Conservation (phyloP, 2,113 vertebrate species). For the Shinisaurus crocodilurus region DNA sequence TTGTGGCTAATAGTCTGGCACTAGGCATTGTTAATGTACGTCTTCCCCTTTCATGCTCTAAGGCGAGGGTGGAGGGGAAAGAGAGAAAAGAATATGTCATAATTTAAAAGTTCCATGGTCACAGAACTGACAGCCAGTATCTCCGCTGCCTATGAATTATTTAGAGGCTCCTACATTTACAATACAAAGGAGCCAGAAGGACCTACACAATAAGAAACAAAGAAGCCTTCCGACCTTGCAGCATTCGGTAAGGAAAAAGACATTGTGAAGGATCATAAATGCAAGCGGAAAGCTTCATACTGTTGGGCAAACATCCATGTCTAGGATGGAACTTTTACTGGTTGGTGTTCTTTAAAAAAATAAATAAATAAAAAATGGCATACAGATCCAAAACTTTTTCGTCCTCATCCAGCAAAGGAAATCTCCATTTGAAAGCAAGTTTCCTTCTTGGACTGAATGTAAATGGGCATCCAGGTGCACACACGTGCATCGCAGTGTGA, state of each 20-base stretch:
- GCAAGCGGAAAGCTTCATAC: background rate
- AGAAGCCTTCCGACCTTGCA: background rate
- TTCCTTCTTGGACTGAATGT: background rate
- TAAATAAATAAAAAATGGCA: too few species aligned
- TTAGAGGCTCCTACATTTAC: slow-evolving; percentile 16
- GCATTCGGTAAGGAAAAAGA: background rate
- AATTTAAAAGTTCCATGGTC: background rate
- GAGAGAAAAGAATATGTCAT: background rate
- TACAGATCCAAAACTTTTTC: background rate
- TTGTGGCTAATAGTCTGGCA: background rate
- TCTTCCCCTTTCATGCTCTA: background rate
- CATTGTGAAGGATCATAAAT: background rate
- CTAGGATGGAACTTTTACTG: background rate
- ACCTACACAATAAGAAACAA: background rate
- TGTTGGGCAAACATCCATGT: background rate
- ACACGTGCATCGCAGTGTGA: background rate
- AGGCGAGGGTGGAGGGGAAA: too few species aligned
- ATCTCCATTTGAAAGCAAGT: too few species aligned
- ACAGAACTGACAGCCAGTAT: background rate
- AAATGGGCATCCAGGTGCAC: background rate
- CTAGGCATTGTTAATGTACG: background rate
- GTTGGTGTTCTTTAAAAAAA: background rate
- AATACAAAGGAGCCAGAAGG: slow-evolving; percentile 9
- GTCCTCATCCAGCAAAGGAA: background rate
- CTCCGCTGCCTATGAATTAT: slow-evolving; percentile 13